phyloP scores from a whole-genome alignment of 1,140 invertebrate genomes.

The Neelides sp. region DNA sequence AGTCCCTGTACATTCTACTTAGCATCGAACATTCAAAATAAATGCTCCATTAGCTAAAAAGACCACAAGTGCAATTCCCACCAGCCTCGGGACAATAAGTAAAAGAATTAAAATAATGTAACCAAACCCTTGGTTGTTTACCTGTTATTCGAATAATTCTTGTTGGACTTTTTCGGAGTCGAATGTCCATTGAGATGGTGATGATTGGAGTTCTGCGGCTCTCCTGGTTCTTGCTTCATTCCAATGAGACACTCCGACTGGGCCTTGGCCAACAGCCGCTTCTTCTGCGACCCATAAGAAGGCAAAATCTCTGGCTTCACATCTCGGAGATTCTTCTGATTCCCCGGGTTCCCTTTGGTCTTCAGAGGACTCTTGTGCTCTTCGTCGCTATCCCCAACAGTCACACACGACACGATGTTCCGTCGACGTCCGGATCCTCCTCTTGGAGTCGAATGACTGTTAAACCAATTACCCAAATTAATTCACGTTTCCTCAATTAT shows the following conservation, averaged over 20 bases:
- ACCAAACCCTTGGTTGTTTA: slow-evolving; percentile 31
- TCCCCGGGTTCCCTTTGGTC: slow-evolving; percentile 8
- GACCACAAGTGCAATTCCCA: not conserved
- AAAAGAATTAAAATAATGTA: not conserved
- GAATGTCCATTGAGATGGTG: slow-evolving; percentile 26
- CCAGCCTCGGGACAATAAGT: slow-evolving; percentile 8
- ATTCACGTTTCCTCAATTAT: not conserved
- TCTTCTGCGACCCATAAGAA: slow-evolving; percentile 56
- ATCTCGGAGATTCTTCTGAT: slow-evolving; percentile 17
- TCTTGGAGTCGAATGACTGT: slow-evolving; percentile 37
- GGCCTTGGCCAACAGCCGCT: slow-evolving; percentile 68
- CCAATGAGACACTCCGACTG: slow-evolving; percentile 57
- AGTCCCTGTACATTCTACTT: no score
- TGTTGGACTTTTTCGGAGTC: slow-evolving; percentile 31
- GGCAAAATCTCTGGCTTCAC: slow-evolving; percentile 29
- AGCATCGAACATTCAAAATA: no score
- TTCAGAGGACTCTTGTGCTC: slow-evolving; percentile 46
- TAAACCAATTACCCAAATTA: slow-evolving; percentile 29
- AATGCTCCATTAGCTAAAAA: slow-evolving; percentile 10
- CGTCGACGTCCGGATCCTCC: slow-evolving; percentile 30
- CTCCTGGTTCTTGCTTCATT: slow-evolving; percentile 37
- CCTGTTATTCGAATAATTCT: slow-evolving; percentile 38
- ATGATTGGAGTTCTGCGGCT: not conserved
- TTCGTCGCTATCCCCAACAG: slow-evolving; percentile 66
- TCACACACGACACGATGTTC: slow-evolving; percentile 69